These are phyloP conservation scores for Pseudococcus longispinus DNA, from an alignment of 2,888 invertebrate genomes.

Conservation along the genomic window DNA sequence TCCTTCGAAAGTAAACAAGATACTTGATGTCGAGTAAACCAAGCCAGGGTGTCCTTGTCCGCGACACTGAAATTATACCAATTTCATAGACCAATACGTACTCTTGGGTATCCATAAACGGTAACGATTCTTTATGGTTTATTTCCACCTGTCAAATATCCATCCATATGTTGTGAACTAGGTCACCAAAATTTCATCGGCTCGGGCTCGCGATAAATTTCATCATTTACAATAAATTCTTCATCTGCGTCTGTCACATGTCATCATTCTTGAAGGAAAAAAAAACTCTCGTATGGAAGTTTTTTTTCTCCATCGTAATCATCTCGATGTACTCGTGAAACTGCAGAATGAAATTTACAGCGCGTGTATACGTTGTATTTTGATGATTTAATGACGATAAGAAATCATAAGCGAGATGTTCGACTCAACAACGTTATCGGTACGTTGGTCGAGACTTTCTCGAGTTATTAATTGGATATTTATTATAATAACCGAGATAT, in stretches of 20 bases:
- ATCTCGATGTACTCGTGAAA: neutral
- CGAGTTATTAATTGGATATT: constrained; percentile 46
- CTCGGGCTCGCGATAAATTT: neutral
- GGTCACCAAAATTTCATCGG: constrained; percentile 12
- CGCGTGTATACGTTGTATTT: neutral
- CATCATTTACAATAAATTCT: neutral
- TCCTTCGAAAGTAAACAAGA: too few species aligned
- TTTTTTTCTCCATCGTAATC: neutral
- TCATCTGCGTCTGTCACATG: neutral
- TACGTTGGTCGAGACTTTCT: constrained; percentile 31
- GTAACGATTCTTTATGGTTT: constrained; percentile 22
- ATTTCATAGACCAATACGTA: neutral
- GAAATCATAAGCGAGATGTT: constrained; percentile 34
- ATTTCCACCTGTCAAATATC: constrained; percentile 16
- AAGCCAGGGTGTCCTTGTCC: neutral
- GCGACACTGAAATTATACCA: constrained; percentile 1
- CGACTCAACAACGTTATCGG: neutral
- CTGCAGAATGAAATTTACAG: neutral
- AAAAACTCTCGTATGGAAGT: neutral
- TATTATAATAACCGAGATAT: constrained; percentile 27
- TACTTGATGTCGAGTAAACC: too few species aligned
- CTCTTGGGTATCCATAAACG: constrained; percentile 24
- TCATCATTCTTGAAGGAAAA: neutral
- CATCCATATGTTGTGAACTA: neutral
- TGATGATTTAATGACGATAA: constrained; percentile 34